Evolutionary conservation across 2,888 invertebrate species (phyloP).

Genomic region (Eristalis tenax): DNA sequence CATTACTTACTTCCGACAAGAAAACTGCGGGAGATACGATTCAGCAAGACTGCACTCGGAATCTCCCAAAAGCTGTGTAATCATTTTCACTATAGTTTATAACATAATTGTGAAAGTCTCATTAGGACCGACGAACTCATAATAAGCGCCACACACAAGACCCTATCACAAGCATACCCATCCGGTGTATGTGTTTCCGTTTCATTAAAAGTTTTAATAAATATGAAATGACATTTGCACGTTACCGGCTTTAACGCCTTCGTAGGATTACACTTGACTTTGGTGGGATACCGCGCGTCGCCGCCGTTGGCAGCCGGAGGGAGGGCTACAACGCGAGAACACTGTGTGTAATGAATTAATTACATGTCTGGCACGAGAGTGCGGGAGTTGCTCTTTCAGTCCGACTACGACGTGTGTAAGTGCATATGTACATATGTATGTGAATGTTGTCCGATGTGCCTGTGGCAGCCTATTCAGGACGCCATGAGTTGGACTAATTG

Average conservation of each 20-base stretch:
- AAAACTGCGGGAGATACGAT: neutral
- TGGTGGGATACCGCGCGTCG: constrained; percentile 7
- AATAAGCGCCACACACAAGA: constrained; percentile 27
- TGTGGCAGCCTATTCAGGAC: constrained; percentile 43
- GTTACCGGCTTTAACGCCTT: constrained; percentile 47
- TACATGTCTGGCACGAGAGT: constrained; percentile 48
- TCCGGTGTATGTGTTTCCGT: constrained; percentile 45
- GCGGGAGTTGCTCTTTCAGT: constrained; percentile 26
- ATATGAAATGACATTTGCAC: constrained; percentile 58
- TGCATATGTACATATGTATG: neutral
- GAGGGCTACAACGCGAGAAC: constrained; percentile 22
- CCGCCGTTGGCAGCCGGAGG: neutral
- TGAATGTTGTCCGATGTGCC: constrained; percentile 12
- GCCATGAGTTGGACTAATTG: constrained; percentile 43
- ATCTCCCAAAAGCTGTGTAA: constrained; percentile 33
- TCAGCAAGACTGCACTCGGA: constrained; percentile 10
- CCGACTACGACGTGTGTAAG: neutral
- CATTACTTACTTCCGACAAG: constrained; percentile 21
- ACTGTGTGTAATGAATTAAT: constrained; percentile 53
- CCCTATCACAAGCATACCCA: constrained; percentile 21
- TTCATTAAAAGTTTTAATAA: constrained; percentile 63
- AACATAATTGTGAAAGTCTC: constrained; percentile 49
- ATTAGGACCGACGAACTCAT: constrained; percentile 43
- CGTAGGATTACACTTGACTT: constrained; percentile 49
- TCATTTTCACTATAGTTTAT: constrained; percentile 46